These are phyloP conservation scores for Chrysemys picta DNA, from an alignment of 2,113 vertebrate species.

Conservation along the genomic window DNA sequence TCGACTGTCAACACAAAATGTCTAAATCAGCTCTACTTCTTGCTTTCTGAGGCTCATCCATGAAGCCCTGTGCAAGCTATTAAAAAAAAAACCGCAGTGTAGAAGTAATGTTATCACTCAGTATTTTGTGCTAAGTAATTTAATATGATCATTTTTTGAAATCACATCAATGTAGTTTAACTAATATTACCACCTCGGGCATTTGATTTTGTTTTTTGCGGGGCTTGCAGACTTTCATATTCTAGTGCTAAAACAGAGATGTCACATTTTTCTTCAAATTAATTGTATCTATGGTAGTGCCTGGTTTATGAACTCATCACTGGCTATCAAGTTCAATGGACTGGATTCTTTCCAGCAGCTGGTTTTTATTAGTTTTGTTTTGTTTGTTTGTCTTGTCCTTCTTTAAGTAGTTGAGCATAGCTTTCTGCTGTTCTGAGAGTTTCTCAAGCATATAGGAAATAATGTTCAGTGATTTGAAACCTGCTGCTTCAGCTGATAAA, in stretches of 20 bases:
- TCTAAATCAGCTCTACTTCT: not conserved
- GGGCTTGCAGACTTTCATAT: not conserved
- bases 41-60: not conserved
- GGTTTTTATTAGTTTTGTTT: not conserved
- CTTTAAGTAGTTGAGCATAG: not conserved
- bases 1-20: not conserved
- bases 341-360: not conserved
- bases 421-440: not conserved
- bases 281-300: not conserved
- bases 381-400: not conserved
- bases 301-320: not conserved
- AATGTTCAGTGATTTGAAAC: conserved; percentile 15
- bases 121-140: not conserved
- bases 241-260: not conserved
- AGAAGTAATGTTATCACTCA: not conserved
- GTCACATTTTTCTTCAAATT: not conserved
- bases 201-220: not conserved
- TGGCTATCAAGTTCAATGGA: not conserved
- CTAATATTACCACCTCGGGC: not conserved
- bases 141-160: not conserved
- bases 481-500: conserved; percentile 27
- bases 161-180: not conserved
- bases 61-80: not conserved
- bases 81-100: not conserved
- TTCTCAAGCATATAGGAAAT: conserved; percentile 22